Evolutionary conservation across 2,113 vertebrate genomes (phyloP), one percentile per base, ranked within the genome.

Genomic region (Paracanthobrama guichenoti): DNA sequence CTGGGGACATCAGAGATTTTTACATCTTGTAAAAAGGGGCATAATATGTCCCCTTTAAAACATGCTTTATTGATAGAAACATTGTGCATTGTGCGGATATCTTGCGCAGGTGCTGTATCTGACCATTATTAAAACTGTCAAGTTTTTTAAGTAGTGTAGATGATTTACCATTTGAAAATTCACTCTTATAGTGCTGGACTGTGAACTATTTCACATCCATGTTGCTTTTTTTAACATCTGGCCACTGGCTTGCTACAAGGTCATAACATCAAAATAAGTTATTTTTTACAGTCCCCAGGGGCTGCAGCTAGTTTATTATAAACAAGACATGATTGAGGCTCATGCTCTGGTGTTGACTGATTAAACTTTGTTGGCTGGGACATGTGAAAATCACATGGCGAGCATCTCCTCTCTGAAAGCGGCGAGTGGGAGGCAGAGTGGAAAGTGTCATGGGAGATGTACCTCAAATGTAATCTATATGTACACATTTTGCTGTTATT

Each of bases 231-330:
- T 79, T 80, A 78, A 78, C 35, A 62, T 69, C 46, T 67, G 79
- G 48, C 59, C 31, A 53, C 31, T 82, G 72, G 48, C 79, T 55
- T 44, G 72, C 46, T 42, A 76, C 60, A 82, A 86, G 62, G 79
- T 48, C 79, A 60, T 48, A 50, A 42, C 60, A 35, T 66, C 72
- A 57, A 62, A 75, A 67, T 64, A 82, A 69, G 48, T 76, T 82
- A 78, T 82, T 82, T 18, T 77, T 82, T 71, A 48, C 53, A 71
- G 60, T 69, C 79, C 2, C 66, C 12, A 60, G 72, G 12, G 35
- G 60, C 48, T 59, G 67, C 28, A 48, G 26, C 59, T 81, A 72
- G 67, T 85, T 85, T 46, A 80, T 85, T 50, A 74, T 85, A 85
- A 85, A 85, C 67, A 85, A 48, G 44, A 73, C 28, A 39, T 62